Evolutionary conservation across 2,113 vertebrate species (phyloP), one percentile per base, ranked within the genome.

Genomic region (Natator depressus): DNA sequence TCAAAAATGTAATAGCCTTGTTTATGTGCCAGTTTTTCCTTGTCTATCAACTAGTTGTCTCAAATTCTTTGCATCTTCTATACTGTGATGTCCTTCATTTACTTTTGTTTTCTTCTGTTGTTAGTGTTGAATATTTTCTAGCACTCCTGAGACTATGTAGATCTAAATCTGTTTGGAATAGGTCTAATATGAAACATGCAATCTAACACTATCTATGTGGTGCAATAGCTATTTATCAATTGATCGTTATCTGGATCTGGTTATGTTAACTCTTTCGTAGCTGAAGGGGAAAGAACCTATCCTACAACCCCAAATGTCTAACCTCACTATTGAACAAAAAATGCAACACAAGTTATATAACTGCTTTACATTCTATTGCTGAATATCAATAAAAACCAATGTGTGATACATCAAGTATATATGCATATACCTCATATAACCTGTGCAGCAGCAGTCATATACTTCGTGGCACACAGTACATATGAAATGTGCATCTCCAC

Each of bases 211-310:
- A 97, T 97, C 96, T 98, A 95, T 96, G 97, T 95, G 98, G 96
- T 96, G 98, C 98, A 98, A 98, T 98, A 79, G 10, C 95, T 94
- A 98, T 98, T 98, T 98, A 98, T 98, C 97, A 98, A 98, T 98
- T 98, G 98, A 99, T 98, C 93, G 80, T 98, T 98, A 98, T 97
- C 98, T 97, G 92, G 94, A 97, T 96, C 95, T 96, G 96, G 94
- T 96, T 98, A 96, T 95, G 94, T 98, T 98, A 98, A 98, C 98
- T 96, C 97, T 97, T 98, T 94, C 97, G 94, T 97, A 90, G 86
- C 98, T 97, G 97, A 95, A 95, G 95, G 82, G 46, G 82, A 96
- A 93, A 89, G 92, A 91, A 96, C 81, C 38, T 95, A 89, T 72
- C 38, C 84, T 62, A 47, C 82, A 4, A 92, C 17, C 49, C 8